Base-by-base conservation (phyloP, 2,113 vertebrate species). In the Rhinoderma darwinii region DNA sequence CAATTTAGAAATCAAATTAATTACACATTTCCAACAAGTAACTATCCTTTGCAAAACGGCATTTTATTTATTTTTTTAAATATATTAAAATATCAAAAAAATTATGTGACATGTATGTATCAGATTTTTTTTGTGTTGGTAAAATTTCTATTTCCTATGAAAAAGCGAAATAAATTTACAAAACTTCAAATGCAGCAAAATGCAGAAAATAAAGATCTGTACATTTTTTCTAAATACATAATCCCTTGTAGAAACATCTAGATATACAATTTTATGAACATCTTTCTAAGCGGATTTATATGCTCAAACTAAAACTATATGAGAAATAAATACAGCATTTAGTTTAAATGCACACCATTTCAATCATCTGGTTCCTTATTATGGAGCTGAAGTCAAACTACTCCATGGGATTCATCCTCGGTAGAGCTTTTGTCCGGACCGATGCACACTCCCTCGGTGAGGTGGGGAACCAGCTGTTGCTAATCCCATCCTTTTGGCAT, bases 401-500 rank as follows among this genome's bases (percentile, higher is more conserved):
- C 68, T 87, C 74, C 80, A 73, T 87, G 86, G 86, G 86, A 87
- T 87, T 82, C 66, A 56, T 87, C 86, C 86, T 87, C 86, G 54
- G 86, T 50, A 63, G 70, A 73, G 86, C 86, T 82, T 81, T 43
- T 82, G 79, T 96, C 95, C 95, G 95, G 95, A 96, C 95, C 93
- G 95, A 96, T 96, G 95, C 95, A 96, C 95, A 95, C 95, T 96
- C 95, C 95, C 95, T 95, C 95, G 93, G 95, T 94, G 95, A 87
- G 95, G 94, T 95, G 94, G 95, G 94, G 94, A 95, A 95, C 94
- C 95, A 82, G 95, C 95, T 94, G 95, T 94, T 94, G 95, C 94
- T 94, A 95, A 96, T 95, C 95, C 94, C 94, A 94, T 96, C 94
- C 95, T 94, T 95, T 94, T 95, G 95, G 92, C 94, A 95, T 95